Evolutionary conservation across 2,113 vertebrate genomes (phyloP).

Genomic region (Triplophysa rosa): DNA sequence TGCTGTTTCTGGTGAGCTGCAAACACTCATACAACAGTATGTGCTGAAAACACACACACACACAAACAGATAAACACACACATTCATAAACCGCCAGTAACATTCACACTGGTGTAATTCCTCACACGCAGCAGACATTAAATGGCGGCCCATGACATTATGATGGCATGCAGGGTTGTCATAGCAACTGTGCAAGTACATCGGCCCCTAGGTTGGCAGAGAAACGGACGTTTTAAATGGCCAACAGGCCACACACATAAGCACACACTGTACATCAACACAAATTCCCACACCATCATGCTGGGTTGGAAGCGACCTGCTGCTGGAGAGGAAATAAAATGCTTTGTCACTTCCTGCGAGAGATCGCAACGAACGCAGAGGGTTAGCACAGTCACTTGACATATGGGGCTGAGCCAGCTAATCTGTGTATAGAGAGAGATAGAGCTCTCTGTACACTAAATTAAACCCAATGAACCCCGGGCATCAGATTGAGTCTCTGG

Average conservation of each 20-base stretch:
- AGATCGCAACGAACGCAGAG: no score
- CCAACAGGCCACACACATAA: no score
- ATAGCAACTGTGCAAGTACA: no score
- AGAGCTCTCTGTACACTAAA: background rate
- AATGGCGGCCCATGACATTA: constrained; percentile 20
- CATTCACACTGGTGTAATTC: constrained; percentile 3
- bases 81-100: background rate
- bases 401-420: constrained; percentile 23
- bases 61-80: constrained; percentile 29
- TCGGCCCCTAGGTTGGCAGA: no score
- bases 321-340: no score
- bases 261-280: no score
- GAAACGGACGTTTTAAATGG: no score
- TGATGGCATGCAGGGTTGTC: constrained; percentile 43
- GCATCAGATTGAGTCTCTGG: background rate
- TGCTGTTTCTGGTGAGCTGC: constrained; percentile 14
- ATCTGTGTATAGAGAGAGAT: constrained; percentile 31
- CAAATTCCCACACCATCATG: no score
- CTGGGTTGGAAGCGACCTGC: no score
- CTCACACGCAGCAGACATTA: constrained; percentile 15
- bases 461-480: constrained; percentile 10
- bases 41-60: background rate
- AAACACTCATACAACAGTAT: background rate
- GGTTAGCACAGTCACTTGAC: no score
- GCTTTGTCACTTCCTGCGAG: no score